A percentile compares a stretch with the other conserved stretches of the same genome.
Conservation (phyloP, 2,113 vertebrate genomes). For the Leptobrachium ailaonicum region DNA sequence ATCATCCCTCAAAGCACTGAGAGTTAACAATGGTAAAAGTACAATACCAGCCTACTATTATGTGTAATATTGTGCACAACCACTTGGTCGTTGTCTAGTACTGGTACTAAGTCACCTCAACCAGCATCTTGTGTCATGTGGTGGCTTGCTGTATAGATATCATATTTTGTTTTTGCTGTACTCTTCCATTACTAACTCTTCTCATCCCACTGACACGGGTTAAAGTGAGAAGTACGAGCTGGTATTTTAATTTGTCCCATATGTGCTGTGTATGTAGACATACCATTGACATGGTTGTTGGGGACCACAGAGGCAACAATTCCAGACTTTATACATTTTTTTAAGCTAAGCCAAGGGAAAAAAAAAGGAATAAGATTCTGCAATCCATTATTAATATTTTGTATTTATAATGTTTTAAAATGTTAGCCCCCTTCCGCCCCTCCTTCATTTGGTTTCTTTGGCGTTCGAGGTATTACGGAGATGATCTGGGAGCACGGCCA, state of each 20-base stretch:
- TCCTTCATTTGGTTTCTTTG: constrained; percentile 29
- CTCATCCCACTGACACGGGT: constrained; percentile 14
- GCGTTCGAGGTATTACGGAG: constrained; percentile 55
- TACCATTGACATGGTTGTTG: constrained; percentile 28
- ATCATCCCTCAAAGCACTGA: too few relatives aligned
- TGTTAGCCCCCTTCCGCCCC: constrained; percentile 23
- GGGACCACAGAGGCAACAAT: constrained; percentile 17
- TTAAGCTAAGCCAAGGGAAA: too few relatives aligned
- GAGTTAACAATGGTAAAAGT: too few relatives aligned
- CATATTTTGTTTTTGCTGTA: too few relatives aligned
- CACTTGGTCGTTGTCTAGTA: too few relatives aligned
- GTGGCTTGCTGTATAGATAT: too few relatives aligned
- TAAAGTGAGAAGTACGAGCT: constrained; percentile 24
- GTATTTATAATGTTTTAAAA: constrained; percentile 38
- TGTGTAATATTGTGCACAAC: too few relatives aligned
- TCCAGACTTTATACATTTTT: too few relatives aligned
- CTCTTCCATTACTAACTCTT: neutral
- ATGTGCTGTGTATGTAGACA: constrained; percentile 31
- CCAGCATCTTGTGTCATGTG: too few relatives aligned
- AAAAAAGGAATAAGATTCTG: constrained; percentile 26
- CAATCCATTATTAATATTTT: constrained; percentile 38
- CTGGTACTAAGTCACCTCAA: too few relatives aligned
- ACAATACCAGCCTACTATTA: too few relatives aligned
- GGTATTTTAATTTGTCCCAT: constrained; percentile 47
- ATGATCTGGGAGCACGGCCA: constrained; percentile 60